These are phyloP conservation scores for Spea hammondii DNA, from an alignment of 2,797 vertebrate genomes.

Conservation along the genomic window DNA sequence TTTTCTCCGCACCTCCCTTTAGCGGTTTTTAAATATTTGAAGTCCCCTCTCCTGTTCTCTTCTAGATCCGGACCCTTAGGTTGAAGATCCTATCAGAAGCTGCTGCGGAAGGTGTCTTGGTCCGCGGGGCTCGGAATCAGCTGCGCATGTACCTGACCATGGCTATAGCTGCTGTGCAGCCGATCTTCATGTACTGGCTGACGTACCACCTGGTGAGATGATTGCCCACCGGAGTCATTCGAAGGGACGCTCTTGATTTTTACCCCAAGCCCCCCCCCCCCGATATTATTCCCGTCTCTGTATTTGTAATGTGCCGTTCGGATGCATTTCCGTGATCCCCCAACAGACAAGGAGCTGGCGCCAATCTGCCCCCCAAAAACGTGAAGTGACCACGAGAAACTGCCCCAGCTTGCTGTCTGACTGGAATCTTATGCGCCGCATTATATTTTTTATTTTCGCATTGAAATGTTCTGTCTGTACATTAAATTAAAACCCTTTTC, in stretches of 20 bases:
- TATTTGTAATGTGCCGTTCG: slow-evolving; percentile 4
- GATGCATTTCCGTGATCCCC: too few relatives aligned
- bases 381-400: too few relatives aligned
- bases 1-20: neutral
- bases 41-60: neutral
- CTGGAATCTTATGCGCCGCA: neutral
- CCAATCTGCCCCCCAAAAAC: too few relatives aligned
- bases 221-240: slow-evolving; percentile 16
- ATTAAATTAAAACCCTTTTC: slow-evolving; percentile 43
- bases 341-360: too few relatives aligned
- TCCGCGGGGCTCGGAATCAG: slow-evolving; percentile 82
- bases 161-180: slow-evolving; percentile 85
- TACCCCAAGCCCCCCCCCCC: neutral
- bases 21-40: neutral
- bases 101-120: slow-evolving; percentile 79
- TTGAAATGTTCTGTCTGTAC: neutral
- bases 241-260: neutral
- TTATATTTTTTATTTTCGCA: neutral
- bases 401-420: neutral
- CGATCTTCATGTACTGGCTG: slow-evolving; percentile 92
- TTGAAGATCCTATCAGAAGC: slow-evolving; percentile 87
- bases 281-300: neutral
- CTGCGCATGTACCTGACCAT: slow-evolving; percentile 93
- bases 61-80: slow-evolving; percentile 82
- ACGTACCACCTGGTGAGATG: slow-evolving; percentile 87